Evolutionary conservation across 2,113 vertebrate species (phyloP), one percentile per base, ranked within the genome.

Genomic region (Pituophis catenifer): DNA sequence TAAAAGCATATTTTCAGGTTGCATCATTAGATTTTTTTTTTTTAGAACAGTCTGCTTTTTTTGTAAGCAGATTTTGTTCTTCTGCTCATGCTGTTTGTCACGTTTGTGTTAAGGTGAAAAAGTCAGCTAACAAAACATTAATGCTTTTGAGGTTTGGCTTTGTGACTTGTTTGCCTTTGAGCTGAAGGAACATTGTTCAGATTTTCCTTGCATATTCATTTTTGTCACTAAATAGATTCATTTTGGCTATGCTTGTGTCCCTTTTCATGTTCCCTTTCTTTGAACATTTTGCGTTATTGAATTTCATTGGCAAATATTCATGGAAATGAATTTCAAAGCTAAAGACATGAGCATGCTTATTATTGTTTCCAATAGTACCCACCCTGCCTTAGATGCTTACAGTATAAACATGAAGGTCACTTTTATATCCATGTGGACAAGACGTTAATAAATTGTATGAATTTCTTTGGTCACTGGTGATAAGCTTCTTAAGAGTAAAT

Each of bases 251-350:
- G 29, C 38, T 92, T 91, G 33, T 89, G 23, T 87, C 88, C 24
- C 21, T 94, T 94, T 90, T 81, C 89, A 95, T 91, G n/a, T 91
- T 92, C 1, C 38, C 52, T 90, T 90, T 92, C 88, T 94, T 94
- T 92, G 93, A 94, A 86, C 88, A 50, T 91, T 93, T 93, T 93
- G 88, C 91, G 81, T 81, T 94, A 93, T 50, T 89, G 52, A 91
- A 93, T 95, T 93, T 94, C 91, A 93, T 21, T 92, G 89, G 58
- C 87, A 93, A 52, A 89, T 59, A 93, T 96, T 90, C 87, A 55
- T 26, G 92, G 89, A 94, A 96, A 93, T 87, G 55, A 59, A 57
- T 94, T 95, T 91, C 91, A 65, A 94, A 95, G 87, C 87, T 91
- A 89, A 33, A 33, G 23, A 33, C 11, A 0, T 92, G 88, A 92